phyloP scores from a whole-genome alignment of 2,888 invertebrate species.

The Anthrax anthrax region DNA sequence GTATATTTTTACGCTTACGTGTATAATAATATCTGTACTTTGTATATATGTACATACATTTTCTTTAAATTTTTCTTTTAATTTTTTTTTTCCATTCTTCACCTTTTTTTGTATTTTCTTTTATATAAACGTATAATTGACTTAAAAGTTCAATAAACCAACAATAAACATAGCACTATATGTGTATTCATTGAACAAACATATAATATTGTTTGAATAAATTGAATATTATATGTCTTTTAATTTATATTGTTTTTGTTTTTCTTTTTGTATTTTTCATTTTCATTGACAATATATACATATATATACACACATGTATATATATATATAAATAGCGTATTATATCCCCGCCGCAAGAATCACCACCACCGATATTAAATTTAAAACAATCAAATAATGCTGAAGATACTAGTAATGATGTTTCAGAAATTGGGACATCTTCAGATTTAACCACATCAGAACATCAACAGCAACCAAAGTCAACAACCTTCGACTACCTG shows the following conservation, averaged over 20 bases:
- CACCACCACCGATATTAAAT: constrained; percentile 22
- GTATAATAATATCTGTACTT: too few species aligned
- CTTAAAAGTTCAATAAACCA: neutral
- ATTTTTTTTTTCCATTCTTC: too few species aligned
- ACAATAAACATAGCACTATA: neutral
- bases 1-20: too few species aligned
- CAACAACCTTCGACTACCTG: constrained; percentile 68
- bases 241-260: neutral
- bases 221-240: too few species aligned
- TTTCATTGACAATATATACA: neutral
- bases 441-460: constrained; percentile 33
- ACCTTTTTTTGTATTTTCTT: too few species aligned
- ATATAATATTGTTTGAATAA: too few species aligned
- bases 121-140: neutral
- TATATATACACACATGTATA: too few species aligned
- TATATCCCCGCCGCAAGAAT: constrained; percentile 26
- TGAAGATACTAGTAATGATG: constrained; percentile 35
- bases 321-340: constrained; percentile 21
- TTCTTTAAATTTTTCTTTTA: too few species aligned
- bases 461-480: constrained; percentile 22
- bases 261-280: neutral
- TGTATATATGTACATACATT: too few species aligned
- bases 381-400: constrained; percentile 25
- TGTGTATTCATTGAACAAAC: too few species aligned
- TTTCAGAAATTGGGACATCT: constrained; percentile 34